phyloP scores from a whole-genome alignment of 2,888 invertebrate species.

The Heliconius ismenius region DNA sequence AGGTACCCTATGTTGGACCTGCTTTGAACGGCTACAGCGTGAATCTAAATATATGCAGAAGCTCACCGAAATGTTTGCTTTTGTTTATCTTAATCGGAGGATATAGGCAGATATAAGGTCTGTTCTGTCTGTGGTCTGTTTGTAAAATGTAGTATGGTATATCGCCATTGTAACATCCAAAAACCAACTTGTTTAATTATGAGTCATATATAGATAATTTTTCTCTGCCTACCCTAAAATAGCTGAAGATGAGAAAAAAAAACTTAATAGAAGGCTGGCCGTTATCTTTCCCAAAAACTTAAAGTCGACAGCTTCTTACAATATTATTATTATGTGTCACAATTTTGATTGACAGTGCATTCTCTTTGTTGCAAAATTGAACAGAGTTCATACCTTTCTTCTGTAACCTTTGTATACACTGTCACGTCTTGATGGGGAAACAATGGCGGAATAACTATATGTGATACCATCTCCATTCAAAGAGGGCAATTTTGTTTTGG shows the following conservation, averaged over 20 bases:
- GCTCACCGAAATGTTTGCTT: too few relatives aligned
- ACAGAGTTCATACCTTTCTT: conserved; percentile 47
- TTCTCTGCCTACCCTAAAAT: too few relatives aligned
- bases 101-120: too few relatives aligned
- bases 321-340: conserved; percentile 18
- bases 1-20: too few relatives aligned
- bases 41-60: too few relatives aligned
- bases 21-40: too few relatives aligned
- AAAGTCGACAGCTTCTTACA: conserved; percentile 8
- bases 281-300: conserved; percentile 8
- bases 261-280: not conserved
- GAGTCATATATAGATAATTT: too few relatives aligned
- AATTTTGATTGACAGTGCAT: conserved; percentile 46
- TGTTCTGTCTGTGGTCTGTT: too few relatives aligned
- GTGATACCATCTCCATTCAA: conserved; percentile 43
- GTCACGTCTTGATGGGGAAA: conserved; percentile 49
- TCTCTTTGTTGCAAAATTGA: conserved; percentile 42
- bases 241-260: not conserved
- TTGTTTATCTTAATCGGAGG: too few relatives aligned
- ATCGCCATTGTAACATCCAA: too few relatives aligned
- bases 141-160: too few relatives aligned
- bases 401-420: conserved; percentile 29
- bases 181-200: too few relatives aligned
- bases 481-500: conserved; percentile 10
- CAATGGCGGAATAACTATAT: conserved; percentile 40